Percentiles rank a stretch among this genome's conserved stretches.
These are phyloP conservation scores for Fabriciana adippe DNA, from an alignment of 2,888 invertebrate species.

Conservation along the genomic window DNA sequence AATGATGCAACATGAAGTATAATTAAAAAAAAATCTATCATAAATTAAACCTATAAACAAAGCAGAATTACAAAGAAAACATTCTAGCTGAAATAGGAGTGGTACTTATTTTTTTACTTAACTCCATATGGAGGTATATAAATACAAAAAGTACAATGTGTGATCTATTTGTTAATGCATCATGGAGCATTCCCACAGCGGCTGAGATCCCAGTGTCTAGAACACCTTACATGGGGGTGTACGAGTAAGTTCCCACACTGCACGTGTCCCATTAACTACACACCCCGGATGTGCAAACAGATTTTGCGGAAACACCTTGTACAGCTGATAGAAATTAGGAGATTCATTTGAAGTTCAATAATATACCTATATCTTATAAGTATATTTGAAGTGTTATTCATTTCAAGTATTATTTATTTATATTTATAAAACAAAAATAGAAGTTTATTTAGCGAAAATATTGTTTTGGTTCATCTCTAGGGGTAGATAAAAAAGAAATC, in stretches of 20 bases:
- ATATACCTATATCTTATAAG: neutral
- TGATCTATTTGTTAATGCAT: slow-evolving; percentile 22
- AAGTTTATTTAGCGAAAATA: no score
- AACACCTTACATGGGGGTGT: slow-evolving; percentile 57
- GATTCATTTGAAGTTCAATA: no score
- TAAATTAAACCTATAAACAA: no score
- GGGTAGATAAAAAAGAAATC: no score
- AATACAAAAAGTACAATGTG: slow-evolving; percentile 7
- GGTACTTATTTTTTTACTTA: neutral
- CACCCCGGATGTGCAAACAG: slow-evolving; percentile 36
- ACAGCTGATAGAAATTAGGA: neutral
- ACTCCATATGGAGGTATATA: slow-evolving; percentile 4
- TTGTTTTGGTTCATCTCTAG: no score
- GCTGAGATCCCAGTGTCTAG: slow-evolving; percentile 41
- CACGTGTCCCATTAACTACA: slow-evolving; percentile 54
- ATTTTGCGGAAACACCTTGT: slow-evolving; percentile 37
- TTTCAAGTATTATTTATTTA: no score
- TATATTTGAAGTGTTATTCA: neutral
- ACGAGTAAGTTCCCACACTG: slow-evolving; percentile 52
- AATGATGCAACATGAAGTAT: no score
- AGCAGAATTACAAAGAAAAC: neutral
- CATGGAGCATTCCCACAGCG: slow-evolving; percentile 38
- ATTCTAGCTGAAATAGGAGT: slow-evolving; percentile 8
- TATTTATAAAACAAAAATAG: no score
- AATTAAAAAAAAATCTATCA: no score